Percentiles rank a stretch among this genome's conserved stretches.
These are phyloP conservation scores for Bos taurus DNA, from an alignment of 2,113 vertebrate genomes.

Conservation along the genomic window DNA sequence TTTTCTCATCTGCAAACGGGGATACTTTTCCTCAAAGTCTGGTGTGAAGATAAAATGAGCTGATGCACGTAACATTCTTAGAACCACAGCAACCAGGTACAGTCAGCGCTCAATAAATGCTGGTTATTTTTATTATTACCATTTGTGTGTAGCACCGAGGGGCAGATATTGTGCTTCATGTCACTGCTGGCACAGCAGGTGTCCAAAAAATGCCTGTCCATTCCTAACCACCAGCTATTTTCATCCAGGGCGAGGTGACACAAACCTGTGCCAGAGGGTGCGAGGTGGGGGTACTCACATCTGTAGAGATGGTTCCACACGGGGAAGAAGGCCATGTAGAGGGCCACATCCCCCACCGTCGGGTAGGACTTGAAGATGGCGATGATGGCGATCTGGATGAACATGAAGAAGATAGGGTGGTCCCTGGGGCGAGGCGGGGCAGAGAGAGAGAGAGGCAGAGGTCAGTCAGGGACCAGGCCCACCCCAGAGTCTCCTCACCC, in stretches of 20 bases:
- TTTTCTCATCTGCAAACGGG: background rate
- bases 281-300: slow-evolving; percentile 84
- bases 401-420: slow-evolving; percentile 96
- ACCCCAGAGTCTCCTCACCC: background rate
- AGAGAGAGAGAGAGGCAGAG: background rate
- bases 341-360: slow-evolving; percentile 92
- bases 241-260: background rate
- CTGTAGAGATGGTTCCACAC: slow-evolving; percentile 95
- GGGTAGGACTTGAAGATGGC: slow-evolving; percentile 99
- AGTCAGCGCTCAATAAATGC: background rate
- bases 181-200: background rate
- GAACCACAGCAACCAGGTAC: background rate
- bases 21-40: background rate
- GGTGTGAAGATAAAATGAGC: slow-evolving; percentile 5
- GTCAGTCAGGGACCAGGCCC: background rate
- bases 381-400: slow-evolving; percentile 96
- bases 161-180: background rate
- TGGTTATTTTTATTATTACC: background rate
- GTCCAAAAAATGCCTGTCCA: background rate
- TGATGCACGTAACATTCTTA: background rate
- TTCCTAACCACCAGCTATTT: background rate
- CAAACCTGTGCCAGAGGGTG: background rate
- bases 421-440: slow-evolving; percentile 82
- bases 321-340: slow-evolving; percentile 97
- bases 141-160: background rate